A percentile compares a stretch with the other conserved stretches of the same genome.
These are phyloP conservation scores for Chinchilla lanigera DNA, from an alignment of 2,113 vertebrate genomes.

Conservation along the genomic window DNA sequence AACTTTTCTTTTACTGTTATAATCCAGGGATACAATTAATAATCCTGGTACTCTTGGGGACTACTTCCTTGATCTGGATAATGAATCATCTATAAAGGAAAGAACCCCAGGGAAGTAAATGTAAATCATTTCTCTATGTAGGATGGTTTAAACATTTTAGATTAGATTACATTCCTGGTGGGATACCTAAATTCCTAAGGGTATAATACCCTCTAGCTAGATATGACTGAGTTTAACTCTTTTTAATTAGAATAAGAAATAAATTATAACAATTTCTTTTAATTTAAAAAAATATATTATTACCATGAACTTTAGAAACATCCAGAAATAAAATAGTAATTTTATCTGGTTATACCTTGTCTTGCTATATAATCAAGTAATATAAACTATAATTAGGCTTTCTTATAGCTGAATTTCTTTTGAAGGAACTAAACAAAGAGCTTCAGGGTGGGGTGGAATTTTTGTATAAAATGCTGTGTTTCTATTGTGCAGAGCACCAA, in stretches of 20 bases:
- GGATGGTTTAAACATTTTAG: slow-evolving; percentile 38
- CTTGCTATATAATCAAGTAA: neutral
- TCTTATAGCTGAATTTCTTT: neutral
- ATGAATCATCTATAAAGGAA: slow-evolving; percentile 60
- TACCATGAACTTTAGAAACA: neutral
- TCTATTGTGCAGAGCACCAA: neutral
- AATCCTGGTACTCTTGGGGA: slow-evolving; percentile 2
- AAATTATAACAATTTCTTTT: neutral
- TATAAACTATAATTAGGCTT: neutral
- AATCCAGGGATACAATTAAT: slow-evolving; percentile 63
- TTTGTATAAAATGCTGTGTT: neutral
- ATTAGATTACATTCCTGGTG: slow-evolving; percentile 53
- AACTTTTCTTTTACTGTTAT: slow-evolving; percentile 27
- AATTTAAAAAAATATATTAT: neutral
- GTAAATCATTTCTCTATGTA: slow-evolving; percentile 52
- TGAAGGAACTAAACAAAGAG: rapidly evolving
- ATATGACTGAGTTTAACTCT: neutral
- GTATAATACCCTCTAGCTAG: neutral
- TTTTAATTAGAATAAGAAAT: slow-evolving; percentile 25
- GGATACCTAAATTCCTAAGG: neutral
- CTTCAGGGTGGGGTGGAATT: neutral
- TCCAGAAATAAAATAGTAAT: neutral
- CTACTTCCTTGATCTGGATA: slow-evolving; percentile 59
- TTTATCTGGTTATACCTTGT: neutral
- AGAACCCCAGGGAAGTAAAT: slow-evolving; percentile 35